Percentiles rank a stretch among this genome's conserved stretches.
These are phyloP conservation scores for Enteromius fasciolatus DNA, from an alignment of 2,797 vertebrate genomes.

Conservation along the genomic window DNA sequence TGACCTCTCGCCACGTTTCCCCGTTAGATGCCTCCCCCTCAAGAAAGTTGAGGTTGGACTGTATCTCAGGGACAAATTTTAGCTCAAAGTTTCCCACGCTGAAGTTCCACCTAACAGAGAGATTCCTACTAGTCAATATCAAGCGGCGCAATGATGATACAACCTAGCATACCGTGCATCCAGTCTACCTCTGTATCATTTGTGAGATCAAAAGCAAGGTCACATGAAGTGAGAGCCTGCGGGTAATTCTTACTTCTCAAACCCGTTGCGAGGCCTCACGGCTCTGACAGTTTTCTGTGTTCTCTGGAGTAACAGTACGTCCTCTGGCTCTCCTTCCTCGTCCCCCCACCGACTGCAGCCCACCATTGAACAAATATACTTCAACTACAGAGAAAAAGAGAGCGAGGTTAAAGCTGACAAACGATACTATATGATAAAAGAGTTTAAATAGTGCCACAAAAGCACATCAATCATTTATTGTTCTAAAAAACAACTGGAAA, in stretches of 20 bases:
- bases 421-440: constrained; percentile 27
- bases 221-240: constrained; percentile 22
- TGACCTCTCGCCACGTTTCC: constrained; percentile 74
- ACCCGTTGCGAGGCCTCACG: constrained; percentile 91
- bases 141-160: neutral
- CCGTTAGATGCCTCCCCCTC: constrained; percentile 81
- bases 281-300: constrained; percentile 97
- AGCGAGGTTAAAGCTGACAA: constrained; percentile 24
- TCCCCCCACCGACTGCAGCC: constrained; percentile 92
- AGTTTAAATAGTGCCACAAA: neutral
- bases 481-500: neutral
- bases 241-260: constrained; percentile 85
- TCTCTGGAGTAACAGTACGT: constrained; percentile 89
- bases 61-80: constrained; percentile 86
- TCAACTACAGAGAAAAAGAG: constrained; percentile 77
- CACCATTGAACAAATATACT: constrained; percentile 93
- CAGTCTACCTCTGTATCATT: neutral
- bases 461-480: constrained; percentile 30
- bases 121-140: neutral
- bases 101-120: constrained; percentile 92
- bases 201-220: constrained; percentile 37
- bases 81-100: constrained; percentile 97
- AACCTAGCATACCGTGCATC: neutral
- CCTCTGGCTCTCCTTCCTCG: constrained; percentile 85
- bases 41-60: constrained; percentile 85